These are phyloP conservation scores for Sogatella furcifera DNA, from an alignment of 1,140 invertebrate genomes.

Conservation along the genomic window DNA sequence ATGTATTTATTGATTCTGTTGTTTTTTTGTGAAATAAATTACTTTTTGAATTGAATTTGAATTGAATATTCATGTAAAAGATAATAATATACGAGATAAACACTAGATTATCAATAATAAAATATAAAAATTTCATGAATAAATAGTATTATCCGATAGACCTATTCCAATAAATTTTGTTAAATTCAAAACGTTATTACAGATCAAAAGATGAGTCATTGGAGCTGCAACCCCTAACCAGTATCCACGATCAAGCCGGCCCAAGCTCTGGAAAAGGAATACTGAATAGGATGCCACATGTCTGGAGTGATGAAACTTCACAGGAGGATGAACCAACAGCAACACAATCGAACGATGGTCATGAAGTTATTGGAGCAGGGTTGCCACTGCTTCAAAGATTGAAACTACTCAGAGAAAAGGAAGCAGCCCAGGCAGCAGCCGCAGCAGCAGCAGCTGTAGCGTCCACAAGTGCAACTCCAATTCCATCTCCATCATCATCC, in stretches of 20 bases:
- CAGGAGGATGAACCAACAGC: conserved; percentile 33
- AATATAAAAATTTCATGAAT: no score
- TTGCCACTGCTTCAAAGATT: conserved; percentile 59
- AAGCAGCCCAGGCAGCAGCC: conserved; percentile 51
- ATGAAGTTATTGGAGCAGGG: conserved; percentile 45
- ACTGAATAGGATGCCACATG: conserved; percentile 54
- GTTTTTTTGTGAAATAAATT: no score
- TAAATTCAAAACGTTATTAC: conserved; percentile 29
- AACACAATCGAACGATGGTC: conserved; percentile 33
- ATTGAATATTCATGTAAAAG: no score
- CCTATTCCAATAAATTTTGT: no score
- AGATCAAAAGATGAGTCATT: conserved; percentile 43
- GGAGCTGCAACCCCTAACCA: conserved; percentile 51
- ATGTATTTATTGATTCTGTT: no score
- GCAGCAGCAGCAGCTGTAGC: conserved; percentile 29
- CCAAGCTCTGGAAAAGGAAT: conserved; percentile 36
- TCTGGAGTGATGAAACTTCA: conserved; percentile 51
- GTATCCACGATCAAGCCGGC: conserved; percentile 13
- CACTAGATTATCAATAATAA: no score
- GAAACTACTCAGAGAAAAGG: conserved; percentile 72
- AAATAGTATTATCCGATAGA: no score
- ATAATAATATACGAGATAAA: no score
- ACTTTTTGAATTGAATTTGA: no score
- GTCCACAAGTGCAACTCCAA: conserved; percentile 30
- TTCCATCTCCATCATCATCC: conserved; percentile 34